Percentiles rank a stretch among this genome's conserved stretches.
Conservation (phyloP, 2,888 invertebrate species). For the Andrena marginata region DNA sequence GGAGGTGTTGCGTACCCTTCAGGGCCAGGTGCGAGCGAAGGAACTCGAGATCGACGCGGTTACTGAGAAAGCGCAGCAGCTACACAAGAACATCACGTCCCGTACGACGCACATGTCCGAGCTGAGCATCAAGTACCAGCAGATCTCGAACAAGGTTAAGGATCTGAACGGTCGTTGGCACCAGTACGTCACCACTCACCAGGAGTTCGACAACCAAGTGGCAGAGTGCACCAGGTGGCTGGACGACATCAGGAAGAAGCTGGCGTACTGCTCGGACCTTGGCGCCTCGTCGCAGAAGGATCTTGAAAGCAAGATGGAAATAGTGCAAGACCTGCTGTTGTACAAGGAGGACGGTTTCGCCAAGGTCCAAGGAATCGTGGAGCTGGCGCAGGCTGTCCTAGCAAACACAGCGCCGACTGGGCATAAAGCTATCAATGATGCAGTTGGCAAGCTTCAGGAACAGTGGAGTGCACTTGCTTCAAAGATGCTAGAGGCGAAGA, state of each 20-base stretch:
- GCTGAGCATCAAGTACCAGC: slow-evolving; percentile 96
- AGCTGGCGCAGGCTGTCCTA: slow-evolving; percentile 95
- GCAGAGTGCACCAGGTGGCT: slow-evolving; percentile 94
- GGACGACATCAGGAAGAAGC: slow-evolving; percentile 91
- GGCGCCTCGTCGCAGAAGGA: slow-evolving; percentile 94
- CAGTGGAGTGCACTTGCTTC: slow-evolving; percentile 95
- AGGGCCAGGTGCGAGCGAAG: slow-evolving; percentile 95
- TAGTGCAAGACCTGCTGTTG: slow-evolving; percentile 94
- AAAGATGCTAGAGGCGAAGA: slow-evolving; percentile 96
- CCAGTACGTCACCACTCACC: slow-evolving; percentile 94
- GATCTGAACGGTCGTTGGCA: slow-evolving; percentile 97
- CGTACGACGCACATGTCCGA: slow-evolving; percentile 95
- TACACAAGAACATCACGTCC: slow-evolving; percentile 91
- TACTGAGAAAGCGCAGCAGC: slow-evolving; percentile 94
- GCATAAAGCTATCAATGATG: slow-evolving; percentile 94
- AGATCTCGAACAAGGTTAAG: slow-evolving; percentile 95
- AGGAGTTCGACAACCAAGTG: slow-evolving; percentile 93
- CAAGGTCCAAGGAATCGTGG: slow-evolving; percentile 94
- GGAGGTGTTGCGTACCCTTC: slow-evolving; percentile 91
- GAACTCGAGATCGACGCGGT: slow-evolving; percentile 97
- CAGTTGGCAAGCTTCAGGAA: slow-evolving; percentile 93
- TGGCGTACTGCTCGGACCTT: slow-evolving; percentile 94
- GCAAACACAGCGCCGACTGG: slow-evolving; percentile 96
- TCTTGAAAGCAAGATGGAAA: slow-evolving; percentile 93
- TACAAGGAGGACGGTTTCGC: slow-evolving; percentile 97